phyloP scores from a whole-genome alignment of 2,888 invertebrate genomes.

The Tetramorium bicarinatum region DNA sequence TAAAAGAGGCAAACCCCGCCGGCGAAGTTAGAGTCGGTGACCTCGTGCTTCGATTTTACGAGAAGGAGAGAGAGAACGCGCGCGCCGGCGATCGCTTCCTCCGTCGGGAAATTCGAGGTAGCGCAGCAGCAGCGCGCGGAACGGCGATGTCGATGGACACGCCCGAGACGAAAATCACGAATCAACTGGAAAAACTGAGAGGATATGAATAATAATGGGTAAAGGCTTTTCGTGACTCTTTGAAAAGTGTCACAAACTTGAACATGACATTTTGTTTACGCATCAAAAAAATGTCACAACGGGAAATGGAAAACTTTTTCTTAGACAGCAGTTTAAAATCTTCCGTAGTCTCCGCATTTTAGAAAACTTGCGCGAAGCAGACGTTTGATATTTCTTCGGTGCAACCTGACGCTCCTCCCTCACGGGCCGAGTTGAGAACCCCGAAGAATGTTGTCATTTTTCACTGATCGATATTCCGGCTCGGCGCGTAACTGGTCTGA shows the following conservation, averaged over 20 bases:
- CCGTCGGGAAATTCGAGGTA: slow-evolving; percentile 46
- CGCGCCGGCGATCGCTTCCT: slow-evolving; percentile 8
- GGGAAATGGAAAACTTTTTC: background rate
- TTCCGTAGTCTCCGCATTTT: background rate
- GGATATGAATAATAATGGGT: background rate
- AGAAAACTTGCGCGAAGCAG: background rate
- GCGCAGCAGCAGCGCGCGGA: slow-evolving; percentile 46
- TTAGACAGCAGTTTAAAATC: background rate
- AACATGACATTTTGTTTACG: background rate
- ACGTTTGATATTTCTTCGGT: background rate
- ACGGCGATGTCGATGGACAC: slow-evolving; percentile 41
- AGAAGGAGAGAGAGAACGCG: slow-evolving; percentile 48
- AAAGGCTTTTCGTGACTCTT: background rate
- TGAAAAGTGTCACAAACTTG: background rate
- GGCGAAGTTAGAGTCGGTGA: slow-evolving; percentile 41
- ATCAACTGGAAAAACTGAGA: background rate
- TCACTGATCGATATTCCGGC: slow-evolving; percentile 33
- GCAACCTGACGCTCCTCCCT: background rate
- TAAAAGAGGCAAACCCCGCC: slow-evolving; percentile 45
- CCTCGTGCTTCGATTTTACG: slow-evolving; percentile 52
- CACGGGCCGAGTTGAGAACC: slow-evolving; percentile 19
- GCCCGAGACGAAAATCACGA: slow-evolving; percentile 38
- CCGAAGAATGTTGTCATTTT: slow-evolving; percentile 21
- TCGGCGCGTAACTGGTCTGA: slow-evolving; percentile 17
- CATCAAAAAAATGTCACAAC: background rate